Percentiles rank a stretch among this genome's conserved stretches.
These are phyloP conservation scores for Portevinia maculata DNA, from an alignment of 2,888 invertebrate species.

Conservation along the genomic window DNA sequence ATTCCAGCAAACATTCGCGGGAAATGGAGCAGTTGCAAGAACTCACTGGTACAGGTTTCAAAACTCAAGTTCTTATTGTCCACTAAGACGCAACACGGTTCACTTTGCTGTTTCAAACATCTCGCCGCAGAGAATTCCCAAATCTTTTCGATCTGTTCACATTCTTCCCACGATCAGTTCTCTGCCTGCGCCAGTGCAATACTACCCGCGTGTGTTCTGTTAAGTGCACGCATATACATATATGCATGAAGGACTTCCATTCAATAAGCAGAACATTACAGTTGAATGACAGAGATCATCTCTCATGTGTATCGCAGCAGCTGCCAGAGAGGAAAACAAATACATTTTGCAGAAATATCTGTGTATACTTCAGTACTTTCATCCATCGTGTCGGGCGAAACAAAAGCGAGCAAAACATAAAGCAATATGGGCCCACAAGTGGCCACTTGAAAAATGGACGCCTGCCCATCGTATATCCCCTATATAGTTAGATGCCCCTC, in stretches of 20 bases:
- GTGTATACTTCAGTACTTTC: constrained; percentile 37
- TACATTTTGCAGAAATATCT: constrained; percentile 20
- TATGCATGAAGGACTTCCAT: constrained; percentile 65
- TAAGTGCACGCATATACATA: constrained; percentile 44
- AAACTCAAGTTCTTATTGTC: no score
- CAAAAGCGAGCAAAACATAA: constrained; percentile 29
- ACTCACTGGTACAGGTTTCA: no score
- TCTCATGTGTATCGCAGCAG: constrained; percentile 47
- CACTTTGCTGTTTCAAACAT: not conserved
- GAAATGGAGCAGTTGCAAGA: no score
- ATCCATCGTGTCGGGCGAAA: constrained; percentile 29
- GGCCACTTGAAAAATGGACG: constrained; percentile 71
- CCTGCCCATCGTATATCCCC: constrained; percentile 57
- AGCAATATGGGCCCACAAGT: constrained; percentile 53
- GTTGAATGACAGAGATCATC: constrained; percentile 62
- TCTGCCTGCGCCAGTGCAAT: constrained; percentile 31
- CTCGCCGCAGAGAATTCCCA: not conserved
- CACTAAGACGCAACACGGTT: no score
- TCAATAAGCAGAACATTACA: constrained; percentile 41
- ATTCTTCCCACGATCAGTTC: constrained; percentile 65
- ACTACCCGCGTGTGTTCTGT: constrained; percentile 6
- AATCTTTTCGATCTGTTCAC: constrained; percentile 27
- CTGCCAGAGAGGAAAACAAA: constrained; percentile 42
- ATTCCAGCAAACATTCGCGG: no score
- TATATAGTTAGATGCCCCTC: constrained; percentile 49